phyloP scores from a whole-genome alignment of 1,140 invertebrate species.

The Onthophagus taurus region DNA sequence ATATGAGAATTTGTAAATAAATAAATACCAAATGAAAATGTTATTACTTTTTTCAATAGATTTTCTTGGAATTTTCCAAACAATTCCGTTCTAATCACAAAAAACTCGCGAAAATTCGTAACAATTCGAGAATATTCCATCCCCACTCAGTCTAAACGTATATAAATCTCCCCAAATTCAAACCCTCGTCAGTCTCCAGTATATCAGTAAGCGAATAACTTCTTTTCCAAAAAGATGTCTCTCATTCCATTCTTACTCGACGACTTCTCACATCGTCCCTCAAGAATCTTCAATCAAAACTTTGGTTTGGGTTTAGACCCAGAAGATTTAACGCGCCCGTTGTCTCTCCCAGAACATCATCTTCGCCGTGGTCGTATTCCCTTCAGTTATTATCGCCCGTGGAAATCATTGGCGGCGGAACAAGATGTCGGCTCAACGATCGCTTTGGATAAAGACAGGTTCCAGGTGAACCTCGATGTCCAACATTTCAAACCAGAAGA shows the following conservation, averaged over 20 bases:
- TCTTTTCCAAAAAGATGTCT: slow-evolving; percentile 11
- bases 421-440: slow-evolving; percentile 39
- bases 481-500: slow-evolving; percentile 78
- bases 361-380: slow-evolving; percentile 12
- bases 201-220: too few relatives aligned
- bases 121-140: too few relatives aligned
- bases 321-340: too few relatives aligned
- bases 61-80: too few relatives aligned
- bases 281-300: slow-evolving; percentile 48
- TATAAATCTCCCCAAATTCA: too few relatives aligned
- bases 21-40: too few relatives aligned
- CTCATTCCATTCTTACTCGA: slow-evolving; percentile 3
- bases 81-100: too few relatives aligned
- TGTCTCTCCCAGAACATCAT: slow-evolving; percentile 15
- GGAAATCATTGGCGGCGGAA: slow-evolving; percentile 32
- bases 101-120: too few relatives aligned
- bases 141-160: too few relatives aligned
- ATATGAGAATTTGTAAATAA: too few relatives aligned
- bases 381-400: slow-evolving; percentile 45
- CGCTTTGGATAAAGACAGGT: slow-evolving; percentile 45
- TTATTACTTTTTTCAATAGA: too few relatives aligned
- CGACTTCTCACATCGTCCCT: slow-evolving; percentile 29
- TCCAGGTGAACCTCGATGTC: slow-evolving; percentile 68
- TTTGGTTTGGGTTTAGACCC: slow-evolving; percentile 45
- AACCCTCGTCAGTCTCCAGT: too few relatives aligned